Evolutionary conservation across 2,113 vertebrate species (phyloP).

Genomic region (Mesocricetus auratus): DNA sequence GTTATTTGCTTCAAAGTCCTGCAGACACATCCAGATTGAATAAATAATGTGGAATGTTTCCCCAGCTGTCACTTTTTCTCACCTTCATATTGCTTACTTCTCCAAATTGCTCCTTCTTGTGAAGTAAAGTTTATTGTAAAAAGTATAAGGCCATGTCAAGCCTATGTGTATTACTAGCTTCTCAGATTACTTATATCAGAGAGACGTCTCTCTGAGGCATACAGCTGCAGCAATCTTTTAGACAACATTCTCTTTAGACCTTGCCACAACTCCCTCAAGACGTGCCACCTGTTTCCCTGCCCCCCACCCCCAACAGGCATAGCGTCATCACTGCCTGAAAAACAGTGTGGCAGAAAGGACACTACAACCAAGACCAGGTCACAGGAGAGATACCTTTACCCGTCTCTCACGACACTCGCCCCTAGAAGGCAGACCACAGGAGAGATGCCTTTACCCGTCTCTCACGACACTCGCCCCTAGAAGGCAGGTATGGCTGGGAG

Average conservation of each 20-base stretch:
- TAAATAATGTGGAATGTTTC: neutral
- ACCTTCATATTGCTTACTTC: neutral
- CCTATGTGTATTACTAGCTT: neutral
- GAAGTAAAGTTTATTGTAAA: neutral
- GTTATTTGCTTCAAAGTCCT: neutral
- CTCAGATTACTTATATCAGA: slow-evolving; percentile 12
- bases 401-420: neutral
- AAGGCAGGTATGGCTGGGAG: neutral
- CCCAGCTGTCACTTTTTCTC: neutral
- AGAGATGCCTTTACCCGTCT: too few relatives aligned
- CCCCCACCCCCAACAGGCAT: neutral
- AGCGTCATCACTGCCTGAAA: neutral
- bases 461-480: neutral
- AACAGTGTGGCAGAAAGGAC: neutral
- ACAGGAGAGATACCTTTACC: too few relatives aligned
- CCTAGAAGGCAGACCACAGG: neutral
- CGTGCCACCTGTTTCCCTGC: neutral
- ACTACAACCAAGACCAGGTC: neutral
- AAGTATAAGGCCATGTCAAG: neutral
- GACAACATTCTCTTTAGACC: neutral
- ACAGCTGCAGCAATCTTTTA: neutral
- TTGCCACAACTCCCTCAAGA: neutral
- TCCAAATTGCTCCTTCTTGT: neutral
- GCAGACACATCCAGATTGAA: neutral
- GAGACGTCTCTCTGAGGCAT: neutral